Evolutionary conservation across 1,140 invertebrate genomes (phyloP).

Genomic region (Papilio polyxenes): DNA sequence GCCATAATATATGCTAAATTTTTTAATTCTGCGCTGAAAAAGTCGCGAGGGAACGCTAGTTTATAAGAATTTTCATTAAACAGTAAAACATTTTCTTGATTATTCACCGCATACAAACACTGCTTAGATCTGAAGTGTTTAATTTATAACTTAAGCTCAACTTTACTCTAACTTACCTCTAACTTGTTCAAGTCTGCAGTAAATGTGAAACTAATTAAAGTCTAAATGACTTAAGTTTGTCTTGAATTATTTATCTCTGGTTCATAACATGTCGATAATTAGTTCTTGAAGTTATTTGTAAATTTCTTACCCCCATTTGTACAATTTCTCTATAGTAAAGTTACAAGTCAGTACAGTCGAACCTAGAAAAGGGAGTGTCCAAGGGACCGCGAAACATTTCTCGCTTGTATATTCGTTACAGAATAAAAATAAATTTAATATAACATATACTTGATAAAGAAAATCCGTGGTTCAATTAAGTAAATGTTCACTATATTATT

Average conservation of each 20-base stretch:
- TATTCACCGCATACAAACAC: background rate
- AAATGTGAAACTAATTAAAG: background rate
- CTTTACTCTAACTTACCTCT: background rate
- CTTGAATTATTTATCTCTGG: background rate
- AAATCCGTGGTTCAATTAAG: background rate
- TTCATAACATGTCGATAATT: background rate
- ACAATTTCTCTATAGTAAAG: no score
- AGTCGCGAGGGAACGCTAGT: no score
- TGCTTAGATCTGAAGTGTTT: background rate
- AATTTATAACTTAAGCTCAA: conserved; percentile 1
- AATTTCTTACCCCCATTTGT: background rate
- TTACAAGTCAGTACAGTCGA: no score
- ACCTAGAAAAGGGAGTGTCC: no score
- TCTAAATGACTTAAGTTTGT: background rate
- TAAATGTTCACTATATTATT: conserved; percentile 42
- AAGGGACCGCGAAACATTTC: no score
- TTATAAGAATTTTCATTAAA: background rate
- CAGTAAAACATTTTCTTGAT: background rate
- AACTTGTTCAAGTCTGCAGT: background rate
- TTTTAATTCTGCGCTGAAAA: no score
- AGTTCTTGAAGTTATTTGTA: background rate
- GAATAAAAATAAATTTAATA: no score
- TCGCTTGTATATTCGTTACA: no score
- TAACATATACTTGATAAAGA: background rate
- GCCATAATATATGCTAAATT: no score